Evolutionary conservation across 2,797 vertebrate genomes (phyloP), one percentile per base, ranked within the genome.

Genomic region (Scolopax rusticola): DNA sequence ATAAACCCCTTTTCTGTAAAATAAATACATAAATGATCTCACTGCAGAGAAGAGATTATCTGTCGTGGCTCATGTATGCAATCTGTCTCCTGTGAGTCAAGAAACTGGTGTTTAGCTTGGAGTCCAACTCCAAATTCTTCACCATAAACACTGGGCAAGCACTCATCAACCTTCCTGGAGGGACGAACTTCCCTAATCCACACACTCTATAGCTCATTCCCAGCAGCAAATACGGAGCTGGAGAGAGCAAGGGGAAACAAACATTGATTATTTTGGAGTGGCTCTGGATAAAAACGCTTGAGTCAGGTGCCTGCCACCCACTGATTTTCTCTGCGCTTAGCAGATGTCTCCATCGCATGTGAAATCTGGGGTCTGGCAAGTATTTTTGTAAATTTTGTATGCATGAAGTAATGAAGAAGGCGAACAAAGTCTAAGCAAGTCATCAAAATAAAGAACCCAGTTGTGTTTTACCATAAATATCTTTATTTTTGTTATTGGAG

Each of bases 401-500:
- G 48, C 53, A 25, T 32, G 38, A 93, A 94, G 70, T 61, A 84
- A 94, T 15, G 68, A 73, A 82, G 63, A 67, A 82, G 48, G 60
- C 64, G 74, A 82, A 83, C 57, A 21, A 48, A 76, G 41, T 79
- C 27, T 41, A 92, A 90, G 69, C 25, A 79, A 91, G 67, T 84
- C 83, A 84, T 14, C 84, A 84, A 87, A 89, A 91, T 57, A 85
- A 86, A 96, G 53, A 82, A 53, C 54, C 50, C 18, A 65, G 56
- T 93, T 93, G 60, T n/a, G 16, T 95, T 92, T 95, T 97, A 93
- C 92, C 82, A 90, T 88, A 96, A 96, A 91, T 51, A 27, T 80
- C 71, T 97, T 96, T 97, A 97, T 96, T 97, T 95, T 90, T 92
- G 81, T 89, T 71, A 93, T 3, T 61, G 38, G 71, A 87, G 38